These are phyloP conservation scores for Darevskia mixta DNA, from an alignment of 2,797 vertebrate genomes.

Conservation along the genomic window DNA sequence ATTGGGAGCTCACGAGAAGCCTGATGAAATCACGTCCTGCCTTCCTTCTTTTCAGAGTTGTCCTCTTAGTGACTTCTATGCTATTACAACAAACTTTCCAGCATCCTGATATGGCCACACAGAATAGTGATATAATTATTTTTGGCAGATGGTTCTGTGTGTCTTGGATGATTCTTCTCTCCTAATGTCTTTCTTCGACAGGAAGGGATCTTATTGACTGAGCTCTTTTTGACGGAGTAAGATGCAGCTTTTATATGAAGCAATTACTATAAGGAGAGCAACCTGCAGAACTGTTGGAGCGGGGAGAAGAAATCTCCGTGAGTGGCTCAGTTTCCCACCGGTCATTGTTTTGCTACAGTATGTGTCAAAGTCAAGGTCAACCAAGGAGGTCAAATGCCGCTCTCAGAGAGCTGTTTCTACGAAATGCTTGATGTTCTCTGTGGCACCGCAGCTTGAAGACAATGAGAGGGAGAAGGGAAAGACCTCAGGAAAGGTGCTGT, in stretches of 20 bases:
- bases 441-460: background rate
- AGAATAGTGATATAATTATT: background rate
- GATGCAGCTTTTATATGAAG: background rate
- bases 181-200: background rate
- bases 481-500: background rate
- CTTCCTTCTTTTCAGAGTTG: background rate
- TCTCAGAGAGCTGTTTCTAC: background rate
- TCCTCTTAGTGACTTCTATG: background rate
- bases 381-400: background rate
- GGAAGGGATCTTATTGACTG: background rate
- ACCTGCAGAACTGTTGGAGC: background rate
- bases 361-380: background rate
- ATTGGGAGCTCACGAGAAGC: background rate
- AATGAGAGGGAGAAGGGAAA: background rate
- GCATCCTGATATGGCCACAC: background rate
- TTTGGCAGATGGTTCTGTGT: background rate
- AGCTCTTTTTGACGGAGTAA: background rate
- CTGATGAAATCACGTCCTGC: background rate
- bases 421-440: background rate
- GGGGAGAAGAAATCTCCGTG: too few relatives aligned
- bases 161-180: background rate
- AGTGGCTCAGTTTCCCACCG: background rate
- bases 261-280: background rate
- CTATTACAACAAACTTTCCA: background rate
- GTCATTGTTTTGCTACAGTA: background rate